Base-by-base conservation (phyloP, 2,888 invertebrate genomes). In the Poecilus cupreus region DNA sequence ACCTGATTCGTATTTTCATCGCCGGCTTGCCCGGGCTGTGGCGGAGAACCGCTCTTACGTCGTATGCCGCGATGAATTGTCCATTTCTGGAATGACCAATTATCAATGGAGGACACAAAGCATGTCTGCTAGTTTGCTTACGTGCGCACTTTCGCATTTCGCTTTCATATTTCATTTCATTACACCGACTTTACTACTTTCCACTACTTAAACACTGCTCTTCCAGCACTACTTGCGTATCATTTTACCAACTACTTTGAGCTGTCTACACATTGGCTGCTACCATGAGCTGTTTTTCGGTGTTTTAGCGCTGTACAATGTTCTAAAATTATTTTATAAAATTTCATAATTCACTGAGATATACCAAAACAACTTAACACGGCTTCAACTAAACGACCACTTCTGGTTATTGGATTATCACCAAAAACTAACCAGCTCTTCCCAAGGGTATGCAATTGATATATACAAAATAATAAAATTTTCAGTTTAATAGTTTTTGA, bases 61-160 rank as follows among this genome's bases (percentile, higher is more conserved):
- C 94, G 93, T 89, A 94, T 93, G 91, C 94, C 94, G 88, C 94
- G 94, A 90, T 94, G 94, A 91, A 93, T 92, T 90, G 93, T 94
- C 95, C 94, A 94, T 93, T 94, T 94, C 94, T 94, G 93, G 88
- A 91, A 91, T 88, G 85, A 79, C 68, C 20, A 79, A 68, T 68
- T 68, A 68, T 68, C 68, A 79, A 60, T 77, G 54, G 16, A 16
- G 18, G 37, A 57, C 54, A 54, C 54, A 46, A 43, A 46, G 32
- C 54, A 18, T 43, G 16, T 32, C 13, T 22, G 16, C 60, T n/a
- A 13, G 13, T 20, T 5, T 43, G 54, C n/a, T 51, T 75, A 37
- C 75, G 32, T 75, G 51, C 11, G 18, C 24, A 18, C 24, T 18
- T 75, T 75, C 32, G 11, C 24, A n/a, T n/a, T n/a, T n/a, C n/a